Percentiles rank a stretch among this genome's conserved stretches.
phyloP scores from a whole-genome alignment of 2,113 vertebrate genomes.

The Pelvicachromis taeniatus region DNA sequence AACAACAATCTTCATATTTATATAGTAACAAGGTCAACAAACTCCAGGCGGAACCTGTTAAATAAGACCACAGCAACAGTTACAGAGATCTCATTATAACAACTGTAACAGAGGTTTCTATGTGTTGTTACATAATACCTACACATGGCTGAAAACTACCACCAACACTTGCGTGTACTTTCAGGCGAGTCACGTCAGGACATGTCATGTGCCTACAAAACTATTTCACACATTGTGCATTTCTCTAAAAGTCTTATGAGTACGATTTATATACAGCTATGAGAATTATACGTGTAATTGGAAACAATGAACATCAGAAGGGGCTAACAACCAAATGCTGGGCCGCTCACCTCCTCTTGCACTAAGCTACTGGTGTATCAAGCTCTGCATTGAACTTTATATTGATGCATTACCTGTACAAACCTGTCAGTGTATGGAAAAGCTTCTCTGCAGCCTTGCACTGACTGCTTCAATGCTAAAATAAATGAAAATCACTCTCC shows the following conservation, averaged over 20 bases:
- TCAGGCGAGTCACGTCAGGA: not conserved
- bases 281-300: not conserved
- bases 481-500: slow-evolving; percentile 27
- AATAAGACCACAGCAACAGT: not conserved
- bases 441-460: not conserved
- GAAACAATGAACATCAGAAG: not conserved
- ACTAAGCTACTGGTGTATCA: not conserved
- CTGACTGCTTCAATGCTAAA: not conserved
- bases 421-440: not conserved
- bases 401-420: not conserved
- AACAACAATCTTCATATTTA: not conserved
- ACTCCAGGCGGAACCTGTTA: not conserved
- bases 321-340: not conserved
- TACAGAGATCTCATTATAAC: not conserved
- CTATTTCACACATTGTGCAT: not conserved
- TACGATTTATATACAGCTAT: not conserved
- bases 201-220: not conserved
- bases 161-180: not conserved
- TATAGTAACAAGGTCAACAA: not conserved
- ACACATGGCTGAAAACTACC: not conserved
- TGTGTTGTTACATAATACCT: not conserved
- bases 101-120: not conserved
- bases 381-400: not conserved
- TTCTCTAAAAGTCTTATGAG: not conserved
- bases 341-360: not conserved